Evolutionary conservation across 2,113 vertebrate genomes (phyloP).

Genomic region (Falcunculus frontatus): DNA sequence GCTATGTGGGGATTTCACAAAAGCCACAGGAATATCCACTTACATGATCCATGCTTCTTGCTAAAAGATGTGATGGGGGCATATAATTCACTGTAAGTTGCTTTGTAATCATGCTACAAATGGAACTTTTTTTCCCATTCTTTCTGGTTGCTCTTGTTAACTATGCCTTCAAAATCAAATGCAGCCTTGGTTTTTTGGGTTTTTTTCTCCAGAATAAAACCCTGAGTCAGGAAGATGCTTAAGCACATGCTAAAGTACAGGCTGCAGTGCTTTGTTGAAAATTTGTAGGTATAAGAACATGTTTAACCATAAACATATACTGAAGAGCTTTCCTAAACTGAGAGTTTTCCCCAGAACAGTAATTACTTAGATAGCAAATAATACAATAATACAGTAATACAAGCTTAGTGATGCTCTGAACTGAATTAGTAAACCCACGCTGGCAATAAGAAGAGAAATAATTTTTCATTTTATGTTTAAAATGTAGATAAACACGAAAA

Average conservation of each 20-base stretch:
- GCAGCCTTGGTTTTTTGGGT: not conserved
- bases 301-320: not conserved
- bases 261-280: not conserved
- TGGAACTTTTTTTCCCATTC: fast-evolving
- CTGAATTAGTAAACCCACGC: not conserved
- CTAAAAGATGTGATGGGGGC: not conserved
- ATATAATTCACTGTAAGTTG: not conserved
- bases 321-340: not conserved
- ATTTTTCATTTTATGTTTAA: not conserved
- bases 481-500: not conserved
- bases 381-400: not conserved
- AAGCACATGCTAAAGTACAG: not conserved
- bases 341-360: not conserved
- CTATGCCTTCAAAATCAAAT: not conserved
- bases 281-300: not conserved
- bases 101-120: not conserved
- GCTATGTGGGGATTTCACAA: not conserved
- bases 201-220: not conserved
- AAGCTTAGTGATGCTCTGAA: not conserved
- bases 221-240: not conserved
- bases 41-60: not conserved
- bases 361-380: not conserved
- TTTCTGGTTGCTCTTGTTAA: not conserved
- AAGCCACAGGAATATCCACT: not conserved
- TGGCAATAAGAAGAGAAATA: not conserved